Conservation (phyloP, 2,888 invertebrate genomes). For the Scelioninae gen. 1 region DNA sequence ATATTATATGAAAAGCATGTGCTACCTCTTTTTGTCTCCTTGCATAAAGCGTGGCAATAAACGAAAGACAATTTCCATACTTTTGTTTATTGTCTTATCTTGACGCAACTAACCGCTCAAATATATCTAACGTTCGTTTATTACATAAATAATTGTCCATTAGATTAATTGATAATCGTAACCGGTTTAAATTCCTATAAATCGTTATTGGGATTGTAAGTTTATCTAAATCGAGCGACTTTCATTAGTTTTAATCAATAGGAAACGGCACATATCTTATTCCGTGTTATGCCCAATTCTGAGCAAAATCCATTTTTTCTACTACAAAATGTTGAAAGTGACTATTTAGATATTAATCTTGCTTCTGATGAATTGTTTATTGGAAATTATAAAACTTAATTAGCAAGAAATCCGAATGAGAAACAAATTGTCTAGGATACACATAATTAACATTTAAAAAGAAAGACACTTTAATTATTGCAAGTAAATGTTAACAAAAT, state of each 20-base stretch:
- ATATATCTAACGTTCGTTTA: constrained; percentile 54
- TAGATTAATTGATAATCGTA: constrained; percentile 63
- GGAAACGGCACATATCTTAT: constrained; percentile 28
- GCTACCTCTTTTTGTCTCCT: constrained; percentile 33
- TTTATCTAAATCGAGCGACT: constrained; percentile 53
- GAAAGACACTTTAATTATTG: constrained; percentile 4
- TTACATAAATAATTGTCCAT: constrained; percentile 65
- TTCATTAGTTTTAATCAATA: constrained; percentile 51
- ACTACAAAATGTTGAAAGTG: constrained; percentile 8
- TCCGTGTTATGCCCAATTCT: constrained; percentile 11
- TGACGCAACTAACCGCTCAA: constrained; percentile 49
- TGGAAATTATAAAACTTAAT: constrained; percentile 34
- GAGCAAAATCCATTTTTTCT: constrained; percentile 6
- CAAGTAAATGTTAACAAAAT: not conserved
- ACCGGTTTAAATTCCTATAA: constrained; percentile 59
- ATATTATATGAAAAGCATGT: constrained; percentile 31
- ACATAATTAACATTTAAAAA: constrained; percentile 1
- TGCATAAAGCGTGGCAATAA: constrained; percentile 6
- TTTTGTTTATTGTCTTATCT: constrained; percentile 53
- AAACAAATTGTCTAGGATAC: constrained; percentile 13
- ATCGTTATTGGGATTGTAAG: constrained; percentile 53
- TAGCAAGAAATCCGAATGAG: constrained; percentile 4
- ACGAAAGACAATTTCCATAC: constrained; percentile 34
- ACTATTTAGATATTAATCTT: constrained; percentile 20
- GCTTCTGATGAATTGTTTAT: constrained; percentile 14